These are phyloP conservation scores for Orthochromis malagaraziensis DNA, from an alignment of 2,113 vertebrate species.

Conservation along the genomic window DNA sequence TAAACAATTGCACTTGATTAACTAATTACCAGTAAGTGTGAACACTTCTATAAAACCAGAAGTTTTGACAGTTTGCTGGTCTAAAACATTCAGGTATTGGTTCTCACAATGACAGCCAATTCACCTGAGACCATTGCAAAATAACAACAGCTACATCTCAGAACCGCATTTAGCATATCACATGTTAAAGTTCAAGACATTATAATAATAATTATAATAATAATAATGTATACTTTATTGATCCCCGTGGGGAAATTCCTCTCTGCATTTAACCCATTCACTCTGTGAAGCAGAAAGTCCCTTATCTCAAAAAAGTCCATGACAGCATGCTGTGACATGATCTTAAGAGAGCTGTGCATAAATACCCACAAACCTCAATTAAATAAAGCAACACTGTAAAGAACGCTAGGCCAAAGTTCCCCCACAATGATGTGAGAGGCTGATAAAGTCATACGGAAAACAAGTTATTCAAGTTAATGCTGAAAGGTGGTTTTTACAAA, in stretches of 20 bases:
- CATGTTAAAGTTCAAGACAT: neutral
- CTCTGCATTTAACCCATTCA: neutral
- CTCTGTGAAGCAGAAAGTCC: neutral
- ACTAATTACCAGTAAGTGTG: neutral
- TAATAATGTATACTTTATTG: neutral
- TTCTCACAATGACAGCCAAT: neutral
- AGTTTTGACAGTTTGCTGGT: neutral
- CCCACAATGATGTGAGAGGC: neutral
- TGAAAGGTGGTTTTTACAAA: neutral
- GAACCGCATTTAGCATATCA: neutral
- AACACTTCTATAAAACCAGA: neutral
- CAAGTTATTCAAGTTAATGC: neutral
- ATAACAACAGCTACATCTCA: neutral
- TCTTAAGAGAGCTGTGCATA: neutral
- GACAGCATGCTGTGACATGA: neutral
- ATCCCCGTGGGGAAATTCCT: neutral
- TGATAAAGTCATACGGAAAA: neutral
- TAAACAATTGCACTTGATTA: neutral
- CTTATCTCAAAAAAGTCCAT: neutral
- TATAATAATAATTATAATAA: neutral
- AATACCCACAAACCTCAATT: neutral
- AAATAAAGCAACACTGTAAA: neutral
- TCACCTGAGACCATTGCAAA: neutral
- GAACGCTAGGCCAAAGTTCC: neutral
- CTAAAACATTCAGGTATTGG: neutral